These are phyloP conservation scores for Cyclophora punctaria DNA, from an alignment of 2,888 invertebrate species.

Conservation along the genomic window DNA sequence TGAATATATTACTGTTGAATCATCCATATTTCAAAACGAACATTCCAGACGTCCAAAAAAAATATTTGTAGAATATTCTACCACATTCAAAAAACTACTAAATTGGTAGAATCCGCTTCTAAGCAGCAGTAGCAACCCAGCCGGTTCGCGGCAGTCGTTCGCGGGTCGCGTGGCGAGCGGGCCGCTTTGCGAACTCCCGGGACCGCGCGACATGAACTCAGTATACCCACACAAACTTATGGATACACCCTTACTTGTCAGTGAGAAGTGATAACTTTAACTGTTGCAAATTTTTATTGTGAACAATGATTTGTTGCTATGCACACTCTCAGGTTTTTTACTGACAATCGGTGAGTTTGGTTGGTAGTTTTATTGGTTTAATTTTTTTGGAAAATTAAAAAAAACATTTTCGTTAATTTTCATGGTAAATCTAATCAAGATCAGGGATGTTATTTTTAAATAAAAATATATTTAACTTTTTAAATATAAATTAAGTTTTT, in stretches of 20 bases:
- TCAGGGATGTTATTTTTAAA: no score
- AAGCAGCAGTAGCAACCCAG: slow-evolving; percentile 33
- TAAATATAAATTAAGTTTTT: neutral
- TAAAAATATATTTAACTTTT: no score
- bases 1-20: no score
- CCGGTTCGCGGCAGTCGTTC: slow-evolving; percentile 50
- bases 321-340: slow-evolving; percentile 62
- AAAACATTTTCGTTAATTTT: no score
- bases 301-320: slow-evolving; percentile 44
- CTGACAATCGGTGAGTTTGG: slow-evolving; percentile 66
- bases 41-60: no score
- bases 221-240: slow-evolving; percentile 28
- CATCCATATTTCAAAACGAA: no score
- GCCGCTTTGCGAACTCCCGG: slow-evolving; percentile 29
- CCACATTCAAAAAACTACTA: slow-evolving; percentile 5
- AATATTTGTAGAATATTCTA: neutral
- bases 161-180: slow-evolving; percentile 45
- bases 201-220: slow-evolving; percentile 49
- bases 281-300: slow-evolving; percentile 7
- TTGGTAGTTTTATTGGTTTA: neutral
- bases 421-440: no score
- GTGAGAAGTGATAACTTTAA: slow-evolving; percentile 33
- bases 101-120: slow-evolving; percentile 12
- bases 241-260: slow-evolving; percentile 32
- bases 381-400: no score